Evolutionary conservation across 1,140 invertebrate genomes (phyloP), one percentile per base, ranked within the genome.

Genomic region (Oscheius sp.): DNA sequence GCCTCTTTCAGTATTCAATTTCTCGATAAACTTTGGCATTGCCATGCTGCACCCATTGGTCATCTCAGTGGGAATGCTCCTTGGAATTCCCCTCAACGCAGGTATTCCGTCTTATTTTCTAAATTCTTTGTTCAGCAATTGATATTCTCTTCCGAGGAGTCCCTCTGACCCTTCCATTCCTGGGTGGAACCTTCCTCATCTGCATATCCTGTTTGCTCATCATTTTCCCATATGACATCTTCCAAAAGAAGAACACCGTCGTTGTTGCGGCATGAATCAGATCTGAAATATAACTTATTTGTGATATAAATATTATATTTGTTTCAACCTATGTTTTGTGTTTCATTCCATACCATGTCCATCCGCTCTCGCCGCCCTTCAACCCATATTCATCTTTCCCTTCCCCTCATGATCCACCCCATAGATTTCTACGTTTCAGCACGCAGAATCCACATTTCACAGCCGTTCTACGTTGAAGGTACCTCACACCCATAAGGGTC

Each of bases 11-110:
- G 82, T 82, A 32, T 83, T 82, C 74, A 83, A 83, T 49, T 83
- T 84, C 42, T 66, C 82, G 13, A 76, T 82, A 23, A 83, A 83
- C 46, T 83, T 84, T 32, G 81, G 81, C 38, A 82, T 82, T 34
- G 79, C 78, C 45, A 58, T 83, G 2, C 64, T 83, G 13, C 68
- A 76, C 59, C 81, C 81, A 10, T 65, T 82, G 10, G 69, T 82
- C 26, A 77, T 82, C 34, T 82, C 81, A n/a, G 78, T 82, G 35
- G 81, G 81, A 23, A 83, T 82, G 81, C 46, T 82, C 0, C 72
- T 70, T 34, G 81, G 81, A 38, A 75, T 82, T n/a, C 81, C 81
- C n/a, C 46, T 83, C 13, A 82, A 75, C 65, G 67, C 80, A n/a
- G 66, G 79, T 80, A 70, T 61, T 38, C 10, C 2, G 15, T 38